Percentiles rank a stretch among this genome's conserved stretches.
Conservation (phyloP, 2,888 invertebrate species). For the Dorcus hopei region DNA sequence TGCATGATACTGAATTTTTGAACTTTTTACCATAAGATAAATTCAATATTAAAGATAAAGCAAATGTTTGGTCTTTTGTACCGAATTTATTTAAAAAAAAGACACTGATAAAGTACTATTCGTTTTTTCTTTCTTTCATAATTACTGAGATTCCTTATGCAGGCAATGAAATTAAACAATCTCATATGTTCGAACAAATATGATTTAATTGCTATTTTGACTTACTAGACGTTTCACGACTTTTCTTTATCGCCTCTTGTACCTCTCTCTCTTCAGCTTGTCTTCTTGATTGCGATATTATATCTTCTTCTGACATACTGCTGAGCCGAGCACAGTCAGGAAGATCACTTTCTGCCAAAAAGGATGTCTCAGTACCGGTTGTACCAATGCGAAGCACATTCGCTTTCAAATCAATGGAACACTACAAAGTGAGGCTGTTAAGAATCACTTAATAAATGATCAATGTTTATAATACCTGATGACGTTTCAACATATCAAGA, state of each 20-base stretch:
- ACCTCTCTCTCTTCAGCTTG: conserved; percentile 68
- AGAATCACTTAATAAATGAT: neutral
- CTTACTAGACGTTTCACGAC: conserved; percentile 49
- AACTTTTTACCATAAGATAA: no score
- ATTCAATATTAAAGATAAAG: no score
- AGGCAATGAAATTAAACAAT: no score
- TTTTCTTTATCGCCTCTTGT: conserved; percentile 69
- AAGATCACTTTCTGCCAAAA: conserved; percentile 71
- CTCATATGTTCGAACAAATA: no score
- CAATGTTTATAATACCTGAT: conserved; percentile 64
- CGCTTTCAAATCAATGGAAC: conserved; percentile 85
- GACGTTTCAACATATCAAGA: conserved; percentile 93
- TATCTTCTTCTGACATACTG: conserved; percentile 63
- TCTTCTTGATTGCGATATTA: conserved; percentile 48
- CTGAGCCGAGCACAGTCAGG: conserved; percentile 83
- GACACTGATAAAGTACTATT: no score
- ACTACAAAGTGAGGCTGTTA: conserved; percentile 51
- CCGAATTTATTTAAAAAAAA: no score
- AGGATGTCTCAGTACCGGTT: conserved; percentile 86
- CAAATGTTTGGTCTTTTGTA: no score
- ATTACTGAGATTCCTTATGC: no score
- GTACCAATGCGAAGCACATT: conserved; percentile 91
- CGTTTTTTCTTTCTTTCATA: no score
- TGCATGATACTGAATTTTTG: no score
- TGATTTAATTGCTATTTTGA: neutral